These are phyloP conservation scores for Chironomus striatipennis DNA, from an alignment of 1,140 invertebrate species.

Conservation along the genomic window DNA sequence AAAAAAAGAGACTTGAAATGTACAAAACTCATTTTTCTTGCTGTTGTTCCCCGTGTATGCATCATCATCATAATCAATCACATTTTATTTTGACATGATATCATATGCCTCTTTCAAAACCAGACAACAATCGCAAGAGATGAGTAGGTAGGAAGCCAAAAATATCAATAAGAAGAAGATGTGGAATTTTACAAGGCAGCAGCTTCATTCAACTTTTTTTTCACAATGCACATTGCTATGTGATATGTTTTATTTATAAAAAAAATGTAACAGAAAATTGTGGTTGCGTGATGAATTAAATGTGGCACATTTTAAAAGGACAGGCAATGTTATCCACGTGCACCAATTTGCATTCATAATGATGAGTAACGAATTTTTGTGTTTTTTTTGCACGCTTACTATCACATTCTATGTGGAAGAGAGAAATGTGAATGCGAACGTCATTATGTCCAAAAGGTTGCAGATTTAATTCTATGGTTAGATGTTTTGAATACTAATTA, in stretches of 20 bases:
- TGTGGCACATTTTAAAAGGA: conserved; percentile 6
- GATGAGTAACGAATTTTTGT: not conserved
- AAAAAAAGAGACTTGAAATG: not conserved
- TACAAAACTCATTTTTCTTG: no score
- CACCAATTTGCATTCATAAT: conserved; percentile 4
- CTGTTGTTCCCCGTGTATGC: not conserved
- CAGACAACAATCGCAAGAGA: not conserved
- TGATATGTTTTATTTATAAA: not conserved
- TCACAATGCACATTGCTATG: not conserved
- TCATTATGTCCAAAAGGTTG: no score
- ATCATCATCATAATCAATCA: conserved; percentile 11
- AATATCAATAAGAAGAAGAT: not conserved
- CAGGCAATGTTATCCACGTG: not conserved
- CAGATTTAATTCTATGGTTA: no score
- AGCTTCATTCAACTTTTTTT: not conserved
- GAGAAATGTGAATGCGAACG: no score
- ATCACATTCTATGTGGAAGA: no score
- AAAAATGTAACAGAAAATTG: not conserved
- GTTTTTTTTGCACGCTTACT: no score
- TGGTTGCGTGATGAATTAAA: conserved; percentile 6
- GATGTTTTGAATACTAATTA: no score
- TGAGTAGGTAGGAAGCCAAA: not conserved
- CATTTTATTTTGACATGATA: conserved; percentile 9
- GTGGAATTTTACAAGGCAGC: not conserved
- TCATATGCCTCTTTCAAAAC: not conserved